Percentiles rank a stretch among this genome's conserved stretches.
Conservation (phyloP, 1,140 invertebrate species). For the Gonatopus flavifemur region DNA sequence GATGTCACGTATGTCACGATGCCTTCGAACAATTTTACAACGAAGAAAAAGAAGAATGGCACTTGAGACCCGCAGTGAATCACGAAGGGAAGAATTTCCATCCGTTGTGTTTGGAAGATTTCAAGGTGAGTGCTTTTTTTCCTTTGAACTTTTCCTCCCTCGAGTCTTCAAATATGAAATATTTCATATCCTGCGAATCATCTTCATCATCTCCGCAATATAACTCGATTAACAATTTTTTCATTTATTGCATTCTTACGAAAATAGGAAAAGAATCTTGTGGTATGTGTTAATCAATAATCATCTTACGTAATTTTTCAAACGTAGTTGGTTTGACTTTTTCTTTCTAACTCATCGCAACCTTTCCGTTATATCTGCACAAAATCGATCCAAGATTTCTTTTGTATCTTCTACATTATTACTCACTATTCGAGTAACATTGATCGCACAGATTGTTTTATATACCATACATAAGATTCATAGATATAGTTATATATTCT, state of each 20-base stretch:
- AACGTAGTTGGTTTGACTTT: too few species aligned
- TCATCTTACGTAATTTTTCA: too few species aligned
- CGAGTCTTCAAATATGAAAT: conserved; percentile 1
- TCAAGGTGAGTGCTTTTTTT: conserved; percentile 64
- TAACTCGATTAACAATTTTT: conserved; percentile 30
- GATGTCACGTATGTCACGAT: conserved; percentile 88
- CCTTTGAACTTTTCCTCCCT: conserved; percentile 9
- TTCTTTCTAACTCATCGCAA: too few species aligned
- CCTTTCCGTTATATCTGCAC: too few species aligned
- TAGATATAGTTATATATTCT: conserved; percentile 7
- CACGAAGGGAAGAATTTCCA: conserved; percentile 84
- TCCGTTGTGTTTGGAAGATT: conserved; percentile 88
- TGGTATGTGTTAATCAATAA: conserved; percentile 48
- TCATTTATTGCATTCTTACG: conserved; percentile 40
- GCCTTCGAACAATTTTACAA: conserved; percentile 92
- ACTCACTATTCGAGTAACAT: too few species aligned
- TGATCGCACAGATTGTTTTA: too few species aligned
- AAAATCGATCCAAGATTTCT: too few species aligned
- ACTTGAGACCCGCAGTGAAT: conserved; percentile 78
- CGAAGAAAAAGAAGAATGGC: conserved; percentile 96
- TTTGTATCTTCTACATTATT: too few species aligned
- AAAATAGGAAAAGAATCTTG: conserved; percentile 53
- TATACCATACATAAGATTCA: conserved; percentile 8
- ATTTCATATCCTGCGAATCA: conserved; percentile 6
- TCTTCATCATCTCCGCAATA: too few species aligned